Base-by-base conservation (phyloP, 2,888 invertebrate genomes). In the Stratiomys singularior region DNA sequence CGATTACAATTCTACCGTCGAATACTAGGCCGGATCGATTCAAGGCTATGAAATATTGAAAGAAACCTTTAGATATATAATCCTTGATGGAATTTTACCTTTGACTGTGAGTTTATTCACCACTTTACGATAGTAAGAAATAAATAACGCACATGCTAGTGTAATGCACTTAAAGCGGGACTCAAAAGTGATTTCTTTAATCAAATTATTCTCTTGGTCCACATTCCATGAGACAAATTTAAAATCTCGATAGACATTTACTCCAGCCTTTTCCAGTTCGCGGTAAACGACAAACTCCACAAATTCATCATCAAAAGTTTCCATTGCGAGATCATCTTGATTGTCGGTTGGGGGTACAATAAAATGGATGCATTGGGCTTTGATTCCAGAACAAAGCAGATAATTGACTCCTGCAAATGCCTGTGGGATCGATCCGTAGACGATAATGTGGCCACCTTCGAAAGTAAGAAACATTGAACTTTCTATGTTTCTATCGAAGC, bases 1-100 rank as follows among this genome's bases (percentile, higher is more conserved):
- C 89, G 60, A 93, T 91, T 0, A 93, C 90, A 67, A 93, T 82
- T 0, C 90, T 89, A 0, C 91, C 92, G 80, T 92, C 91, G 83
- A 91, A 91, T 0, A 91, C 90, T 28, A 92, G 83, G 0, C 89
- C 89, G 63, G 89, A 84, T 52, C 88, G 87, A 77, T 89, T 90
- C 81, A 92, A 89, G 13, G 92, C 92, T 89, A 79, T 44, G 83
- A n/a, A 15, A n/a, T n/a, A n/a, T 60, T 1, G 37, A 64, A 64
- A 7, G 44, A 21, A 1, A 44, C 25, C 1, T 5, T 23, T 15
- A 0, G 15, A 1, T 27, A 28, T 18, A 56, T 2, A 30, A 30
- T 28, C 18, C 30, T 27, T 47, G 52, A 25, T 7, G 23, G 5
- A 18, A 28, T 5, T 28, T 56, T 67, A 78, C 74, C 76, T 76